phyloP scores from a whole-genome alignment of 2,888 invertebrate genomes.

The Cepaea hortensis region DNA sequence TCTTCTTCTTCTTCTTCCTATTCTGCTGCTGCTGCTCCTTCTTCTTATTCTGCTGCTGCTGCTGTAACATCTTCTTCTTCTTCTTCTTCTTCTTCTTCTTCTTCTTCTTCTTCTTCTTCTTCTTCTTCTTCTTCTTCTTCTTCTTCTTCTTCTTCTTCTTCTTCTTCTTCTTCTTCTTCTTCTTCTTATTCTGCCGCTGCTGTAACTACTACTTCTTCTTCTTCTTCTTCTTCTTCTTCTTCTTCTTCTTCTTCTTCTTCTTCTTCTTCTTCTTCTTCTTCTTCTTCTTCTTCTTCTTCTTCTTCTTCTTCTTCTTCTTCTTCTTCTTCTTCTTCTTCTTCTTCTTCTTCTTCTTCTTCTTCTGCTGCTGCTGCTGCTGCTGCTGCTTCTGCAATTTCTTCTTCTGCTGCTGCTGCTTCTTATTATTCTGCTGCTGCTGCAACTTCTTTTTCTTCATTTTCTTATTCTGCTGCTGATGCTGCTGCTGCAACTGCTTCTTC shows the following conservation, averaged over 20 bases:
- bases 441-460: too few species aligned
- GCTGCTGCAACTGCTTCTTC: not conserved
- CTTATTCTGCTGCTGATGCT: too few species aligned
- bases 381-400: too few species aligned
- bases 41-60: not conserved
- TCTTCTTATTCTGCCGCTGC: too few species aligned
- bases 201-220: not conserved
- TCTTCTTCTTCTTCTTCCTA: too few species aligned
- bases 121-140: not conserved
- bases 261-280: not conserved
- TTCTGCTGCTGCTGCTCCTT: not conserved
- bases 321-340: not conserved
- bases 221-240: not conserved
- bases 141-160: not conserved
- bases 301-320: too few species aligned
- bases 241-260: not conserved
- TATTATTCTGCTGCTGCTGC: too few species aligned
- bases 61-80: not conserved
- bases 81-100: not conserved
- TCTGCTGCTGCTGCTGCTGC: too few species aligned
- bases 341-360: not conserved
- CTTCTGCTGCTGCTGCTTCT: too few species aligned
- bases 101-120: too few species aligned
- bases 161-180: too few species aligned
- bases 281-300: not conserved